A percentile compares a stretch with the other conserved stretches of the same genome.
These are phyloP conservation scores for Thamnophis sirtalis DNA, from an alignment of 2,113 vertebrate genomes.

Conservation along the genomic window DNA sequence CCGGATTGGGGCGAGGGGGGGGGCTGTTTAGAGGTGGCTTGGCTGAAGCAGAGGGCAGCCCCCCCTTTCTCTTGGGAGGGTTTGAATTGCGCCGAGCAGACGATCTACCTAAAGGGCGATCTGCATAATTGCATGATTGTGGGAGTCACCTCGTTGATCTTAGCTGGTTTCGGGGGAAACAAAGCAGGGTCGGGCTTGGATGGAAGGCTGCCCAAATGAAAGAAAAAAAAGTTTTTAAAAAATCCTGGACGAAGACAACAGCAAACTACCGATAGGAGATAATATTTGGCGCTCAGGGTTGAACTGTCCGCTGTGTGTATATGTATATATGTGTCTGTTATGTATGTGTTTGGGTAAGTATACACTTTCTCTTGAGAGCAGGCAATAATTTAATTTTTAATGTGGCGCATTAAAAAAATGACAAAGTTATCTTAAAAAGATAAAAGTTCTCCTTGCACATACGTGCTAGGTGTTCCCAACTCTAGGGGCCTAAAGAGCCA, in stretches of 20 bases:
- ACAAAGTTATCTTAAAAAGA: too few species aligned
- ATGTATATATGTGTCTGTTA: too few species aligned
- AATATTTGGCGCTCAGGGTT: not conserved
- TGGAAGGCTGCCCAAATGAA: not conserved
- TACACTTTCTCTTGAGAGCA: too few species aligned
- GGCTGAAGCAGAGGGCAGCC: not conserved
- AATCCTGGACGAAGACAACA: not conserved
- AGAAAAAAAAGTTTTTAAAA: not conserved
- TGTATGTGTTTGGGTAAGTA: too few species aligned
- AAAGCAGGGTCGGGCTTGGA: not conserved
- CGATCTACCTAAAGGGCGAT: not conserved
- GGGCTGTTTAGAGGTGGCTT: not conserved
- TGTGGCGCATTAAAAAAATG: too few species aligned
- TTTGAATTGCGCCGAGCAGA: not conserved
- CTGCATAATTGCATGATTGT: not conserved
- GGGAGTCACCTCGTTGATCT: not conserved
- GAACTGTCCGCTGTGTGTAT: not conserved
- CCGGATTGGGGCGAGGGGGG: too few species aligned
- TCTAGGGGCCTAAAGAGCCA: too few species aligned
- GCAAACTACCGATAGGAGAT: not conserved
- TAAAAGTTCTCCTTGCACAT: too few species aligned
- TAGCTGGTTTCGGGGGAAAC: not conserved
- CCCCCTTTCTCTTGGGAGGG: not conserved
- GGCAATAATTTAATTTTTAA: too few species aligned
- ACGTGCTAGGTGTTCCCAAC: too few species aligned